Percentiles rank a stretch among this genome's conserved stretches.
Evolutionary conservation across 2,113 vertebrate species (phyloP).

Genomic region (Leptosomus discolor): DNA sequence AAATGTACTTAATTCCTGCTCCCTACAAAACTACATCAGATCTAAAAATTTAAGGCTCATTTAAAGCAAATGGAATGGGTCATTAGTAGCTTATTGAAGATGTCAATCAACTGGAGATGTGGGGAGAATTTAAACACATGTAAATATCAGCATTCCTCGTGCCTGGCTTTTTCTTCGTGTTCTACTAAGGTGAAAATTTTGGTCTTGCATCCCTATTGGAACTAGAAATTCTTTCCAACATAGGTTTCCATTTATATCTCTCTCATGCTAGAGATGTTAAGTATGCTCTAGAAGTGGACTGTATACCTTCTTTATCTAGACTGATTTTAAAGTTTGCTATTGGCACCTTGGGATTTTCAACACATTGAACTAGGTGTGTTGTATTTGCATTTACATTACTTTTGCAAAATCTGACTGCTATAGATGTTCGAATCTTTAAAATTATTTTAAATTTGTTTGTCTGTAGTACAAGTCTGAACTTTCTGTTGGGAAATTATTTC

Average conservation of each 20-base stretch:
- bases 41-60: constrained; percentile 54
- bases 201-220: neutral
- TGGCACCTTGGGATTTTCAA: neutral
- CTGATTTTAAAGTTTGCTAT: neutral
- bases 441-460: neutral
- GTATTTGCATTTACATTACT: neutral
- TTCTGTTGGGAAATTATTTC: neutral
- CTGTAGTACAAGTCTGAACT: neutral
- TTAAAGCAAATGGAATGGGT: constrained; percentile 64
- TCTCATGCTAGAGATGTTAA: neutral
- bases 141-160: neutral
- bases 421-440: neutral
- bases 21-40: constrained; percentile 55
- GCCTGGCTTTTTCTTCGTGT: neutral
- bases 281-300: neutral
- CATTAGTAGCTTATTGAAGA: constrained; percentile 66
- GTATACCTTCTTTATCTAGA: neutral
- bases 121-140: constrained; percentile 52
- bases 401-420: neutral
- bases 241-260: neutral
- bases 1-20: constrained; percentile 34
- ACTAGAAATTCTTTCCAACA: neutral
- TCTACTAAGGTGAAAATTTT: neutral
- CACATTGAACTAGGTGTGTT: neutral
- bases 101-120: constrained; percentile 52